phyloP scores from a whole-genome alignment of 2,888 invertebrate genomes.

The Quadriops clusia region DNA sequence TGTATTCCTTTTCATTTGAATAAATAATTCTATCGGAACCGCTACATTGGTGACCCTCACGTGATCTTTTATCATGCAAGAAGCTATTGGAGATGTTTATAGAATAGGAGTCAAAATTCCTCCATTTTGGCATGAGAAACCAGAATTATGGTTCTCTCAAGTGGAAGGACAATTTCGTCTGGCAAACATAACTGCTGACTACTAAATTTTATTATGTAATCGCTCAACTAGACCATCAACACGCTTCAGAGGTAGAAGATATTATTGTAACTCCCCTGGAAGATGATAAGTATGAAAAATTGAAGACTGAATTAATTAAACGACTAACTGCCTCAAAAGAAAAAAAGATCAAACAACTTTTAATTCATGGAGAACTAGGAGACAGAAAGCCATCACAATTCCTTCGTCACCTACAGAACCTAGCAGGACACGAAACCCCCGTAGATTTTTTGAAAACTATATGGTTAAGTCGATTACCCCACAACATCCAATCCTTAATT shows the following conservation, averaged over 20 bases:
- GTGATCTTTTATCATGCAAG: constrained; percentile 3
- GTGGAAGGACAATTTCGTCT: constrained; percentile 11
- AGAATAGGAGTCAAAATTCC: constrained; percentile 6
- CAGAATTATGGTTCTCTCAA: constrained; percentile 12
- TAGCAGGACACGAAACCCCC: constrained; percentile 13
- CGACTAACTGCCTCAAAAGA: constrained; percentile 6
- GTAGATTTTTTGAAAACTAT: constrained; percentile 7
- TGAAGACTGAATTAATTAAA: constrained; percentile 22
- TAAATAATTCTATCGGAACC: too few species aligned
- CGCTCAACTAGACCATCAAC: constrained; percentile 4
- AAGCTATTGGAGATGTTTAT: neutral
- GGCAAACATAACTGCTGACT: constrained; percentile 7
- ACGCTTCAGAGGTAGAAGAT: constrained; percentile 10
- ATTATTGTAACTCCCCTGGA: constrained; percentile 14
- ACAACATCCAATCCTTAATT: too few species aligned
- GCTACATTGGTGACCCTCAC: constrained; percentile 4
- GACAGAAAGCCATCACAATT: constrained; percentile 14
- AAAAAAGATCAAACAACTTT: constrained; percentile 5
- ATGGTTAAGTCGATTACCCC: too few species aligned
- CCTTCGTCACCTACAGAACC: constrained; percentile 8
- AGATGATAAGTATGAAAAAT: constrained; percentile 12
- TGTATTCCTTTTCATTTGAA: too few species aligned
- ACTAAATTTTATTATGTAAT: constrained; percentile 11
- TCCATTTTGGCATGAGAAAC: constrained; percentile 12
- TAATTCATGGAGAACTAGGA: constrained; percentile 11